Conservation (phyloP, 92 coral and sea anemone genomes). For the Phenganax marumi region DNA sequence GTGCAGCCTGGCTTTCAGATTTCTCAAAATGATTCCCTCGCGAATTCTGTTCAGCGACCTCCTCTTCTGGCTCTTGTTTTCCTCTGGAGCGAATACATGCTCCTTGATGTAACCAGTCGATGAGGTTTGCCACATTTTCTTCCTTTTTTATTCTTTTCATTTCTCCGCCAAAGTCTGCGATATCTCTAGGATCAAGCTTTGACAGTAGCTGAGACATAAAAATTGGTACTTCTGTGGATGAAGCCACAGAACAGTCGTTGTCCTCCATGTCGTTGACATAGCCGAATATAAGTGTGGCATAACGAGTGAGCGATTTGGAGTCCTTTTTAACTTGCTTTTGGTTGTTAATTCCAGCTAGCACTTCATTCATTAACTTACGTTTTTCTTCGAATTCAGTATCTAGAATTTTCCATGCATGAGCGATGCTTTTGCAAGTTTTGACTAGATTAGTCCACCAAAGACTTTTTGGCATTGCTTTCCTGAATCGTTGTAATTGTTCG, state of each 20-base stretch:
- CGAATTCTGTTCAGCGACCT: not conserved
- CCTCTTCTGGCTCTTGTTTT: conserved; percentile 2
- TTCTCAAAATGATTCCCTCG: not conserved
- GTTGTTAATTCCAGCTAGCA: conserved; percentile 49
- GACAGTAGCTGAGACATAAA: conserved; percentile 56
- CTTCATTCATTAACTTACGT: conserved; percentile 61
- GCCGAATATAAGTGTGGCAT: conserved; percentile 50
- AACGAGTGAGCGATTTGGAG: conserved; percentile 51
- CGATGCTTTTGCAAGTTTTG: not conserved
- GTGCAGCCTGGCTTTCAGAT: not conserved
- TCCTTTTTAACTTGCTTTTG: conserved; percentile 52
- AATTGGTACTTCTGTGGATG: conserved; percentile 51
- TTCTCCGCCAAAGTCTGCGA: conserved; percentile 45
- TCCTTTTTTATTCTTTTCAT: conserved; percentile 41
- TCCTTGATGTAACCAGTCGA: conserved; percentile 58
- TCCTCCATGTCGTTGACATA: conserved; percentile 63
- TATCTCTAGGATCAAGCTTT: conserved; percentile 55
- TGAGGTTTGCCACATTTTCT: conserved; percentile 52
- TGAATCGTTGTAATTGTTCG: conserved; percentile 15
- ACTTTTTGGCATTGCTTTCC: conserved; percentile 12
- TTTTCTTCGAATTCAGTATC: conserved; percentile 61
- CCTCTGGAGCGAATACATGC: conserved; percentile 65
- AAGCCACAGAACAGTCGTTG: conserved; percentile 46
- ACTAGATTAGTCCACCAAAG: conserved; percentile 19
- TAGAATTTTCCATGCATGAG: conserved; percentile 53